phyloP scores from a whole-genome alignment of 1,140 invertebrate species.

The Eciton burchellii region DNA sequence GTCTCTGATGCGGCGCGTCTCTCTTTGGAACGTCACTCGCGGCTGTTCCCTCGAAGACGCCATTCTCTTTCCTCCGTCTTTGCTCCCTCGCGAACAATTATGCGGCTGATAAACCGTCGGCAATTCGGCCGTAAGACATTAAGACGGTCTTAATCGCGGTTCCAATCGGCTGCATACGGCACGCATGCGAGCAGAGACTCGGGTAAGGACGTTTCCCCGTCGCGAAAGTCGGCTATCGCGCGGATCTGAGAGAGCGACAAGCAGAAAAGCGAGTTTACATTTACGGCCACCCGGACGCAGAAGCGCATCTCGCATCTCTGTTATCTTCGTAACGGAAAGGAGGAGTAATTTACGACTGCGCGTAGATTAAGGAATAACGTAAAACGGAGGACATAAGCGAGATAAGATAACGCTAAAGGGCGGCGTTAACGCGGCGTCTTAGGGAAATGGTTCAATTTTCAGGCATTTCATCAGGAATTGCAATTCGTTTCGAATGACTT shows the following conservation, averaged over 20 bases:
- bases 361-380: no score
- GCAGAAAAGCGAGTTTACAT: neutral
- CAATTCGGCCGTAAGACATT: neutral
- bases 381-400: no score
- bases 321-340: no score
- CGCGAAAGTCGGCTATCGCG: neutral
- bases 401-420: no score
- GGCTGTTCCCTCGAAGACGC: neutral
- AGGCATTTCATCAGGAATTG: no score
- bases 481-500: no score
- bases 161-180: neutral
- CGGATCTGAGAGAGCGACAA: neutral
- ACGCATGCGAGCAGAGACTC: neutral
- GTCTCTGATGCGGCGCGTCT: conserved; percentile 33
- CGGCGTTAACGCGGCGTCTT: no score
- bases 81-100: neutral
- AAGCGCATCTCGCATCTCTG: no score
- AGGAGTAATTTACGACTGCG: no score
- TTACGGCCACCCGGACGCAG: no score
- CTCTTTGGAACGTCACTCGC: conserved; percentile 13
- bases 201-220: conserved; percentile 27
- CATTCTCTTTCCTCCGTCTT: neutral
- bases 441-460: no score
- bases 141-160: conserved; percentile 31
- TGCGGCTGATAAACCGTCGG: conserved; percentile 29